These are phyloP conservation scores for Bradypus variegatus DNA, from an alignment of 2,797 vertebrate species.

Conservation along the genomic window DNA sequence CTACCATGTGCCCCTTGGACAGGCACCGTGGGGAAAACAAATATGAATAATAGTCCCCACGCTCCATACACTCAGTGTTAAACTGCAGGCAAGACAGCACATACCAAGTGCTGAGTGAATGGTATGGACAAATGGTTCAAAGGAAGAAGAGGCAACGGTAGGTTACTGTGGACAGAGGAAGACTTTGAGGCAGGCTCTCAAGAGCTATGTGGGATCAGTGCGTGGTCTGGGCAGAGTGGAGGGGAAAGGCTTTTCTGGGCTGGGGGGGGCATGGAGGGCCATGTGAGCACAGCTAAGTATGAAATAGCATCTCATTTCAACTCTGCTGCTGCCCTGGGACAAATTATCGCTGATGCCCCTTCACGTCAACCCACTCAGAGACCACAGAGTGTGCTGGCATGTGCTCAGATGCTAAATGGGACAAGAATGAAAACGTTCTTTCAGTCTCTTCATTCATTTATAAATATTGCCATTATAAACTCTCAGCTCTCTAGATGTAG, in stretches of 20 bases:
- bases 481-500: background rate
- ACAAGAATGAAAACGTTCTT: background rate
- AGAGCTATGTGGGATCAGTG: background rate
- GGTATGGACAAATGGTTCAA: background rate
- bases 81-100: background rate
- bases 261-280: background rate
- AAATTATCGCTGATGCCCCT: background rate
- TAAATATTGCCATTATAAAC: background rate
- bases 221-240: background rate
- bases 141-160: background rate
- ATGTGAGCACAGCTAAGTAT: background rate
- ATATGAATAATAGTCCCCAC: background rate
- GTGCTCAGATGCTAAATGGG: background rate
- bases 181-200: fast-evolving
- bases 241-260: background rate
- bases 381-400: background rate
- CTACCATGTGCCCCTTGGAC: background rate
- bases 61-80: background rate
- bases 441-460: background rate
- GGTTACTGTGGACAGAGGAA: background rate
- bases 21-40: background rate
- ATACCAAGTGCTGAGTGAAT: background rate
- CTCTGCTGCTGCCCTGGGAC: background rate
- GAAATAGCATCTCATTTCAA: background rate
- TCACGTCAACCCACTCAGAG: background rate